These are phyloP conservation scores for Urocynchramus pylzowi DNA, from an alignment of 2,113 vertebrate species.

Conservation along the genomic window DNA sequence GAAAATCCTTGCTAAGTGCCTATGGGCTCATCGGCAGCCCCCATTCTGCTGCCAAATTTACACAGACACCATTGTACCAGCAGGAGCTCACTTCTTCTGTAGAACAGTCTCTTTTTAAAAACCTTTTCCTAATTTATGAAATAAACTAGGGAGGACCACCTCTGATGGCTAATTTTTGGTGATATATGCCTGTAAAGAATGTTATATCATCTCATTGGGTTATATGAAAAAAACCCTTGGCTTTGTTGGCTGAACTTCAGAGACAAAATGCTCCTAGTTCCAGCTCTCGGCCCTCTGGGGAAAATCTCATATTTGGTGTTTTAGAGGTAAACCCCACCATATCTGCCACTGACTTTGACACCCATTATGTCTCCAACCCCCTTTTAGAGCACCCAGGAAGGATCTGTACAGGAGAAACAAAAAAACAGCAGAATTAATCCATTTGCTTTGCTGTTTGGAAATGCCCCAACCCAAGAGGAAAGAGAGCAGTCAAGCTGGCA, in stretches of 20 bases:
- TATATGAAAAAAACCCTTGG: accelerated
- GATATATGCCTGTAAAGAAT: neutral
- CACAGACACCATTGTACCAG: neutral
- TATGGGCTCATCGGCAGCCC: neutral
- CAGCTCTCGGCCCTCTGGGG: neutral
- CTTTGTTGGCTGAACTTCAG: neutral
- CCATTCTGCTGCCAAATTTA: neutral
- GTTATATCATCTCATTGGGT: neutral
- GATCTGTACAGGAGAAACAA: neutral
- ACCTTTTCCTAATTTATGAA: neutral
- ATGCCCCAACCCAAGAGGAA: neutral
- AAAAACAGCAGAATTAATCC: neutral
- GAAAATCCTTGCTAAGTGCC: slow-evolving; percentile 15
- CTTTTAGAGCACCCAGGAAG: neutral
- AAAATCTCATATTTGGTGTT: neutral
- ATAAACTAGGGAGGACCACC: neutral
- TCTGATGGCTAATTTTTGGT: neutral
- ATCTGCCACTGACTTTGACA: neutral
- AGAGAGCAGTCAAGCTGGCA: neutral
- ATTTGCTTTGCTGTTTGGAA: neutral
- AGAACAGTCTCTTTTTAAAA: neutral
- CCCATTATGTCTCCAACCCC: accelerated
- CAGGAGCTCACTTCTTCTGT: neutral
- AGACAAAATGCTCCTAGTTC: neutral
- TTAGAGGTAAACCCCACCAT: neutral